Percentiles rank a stretch among this genome's conserved stretches.
These are phyloP conservation scores for Phasia obesa DNA, from an alignment of 2,888 invertebrate species.

Conservation along the genomic window DNA sequence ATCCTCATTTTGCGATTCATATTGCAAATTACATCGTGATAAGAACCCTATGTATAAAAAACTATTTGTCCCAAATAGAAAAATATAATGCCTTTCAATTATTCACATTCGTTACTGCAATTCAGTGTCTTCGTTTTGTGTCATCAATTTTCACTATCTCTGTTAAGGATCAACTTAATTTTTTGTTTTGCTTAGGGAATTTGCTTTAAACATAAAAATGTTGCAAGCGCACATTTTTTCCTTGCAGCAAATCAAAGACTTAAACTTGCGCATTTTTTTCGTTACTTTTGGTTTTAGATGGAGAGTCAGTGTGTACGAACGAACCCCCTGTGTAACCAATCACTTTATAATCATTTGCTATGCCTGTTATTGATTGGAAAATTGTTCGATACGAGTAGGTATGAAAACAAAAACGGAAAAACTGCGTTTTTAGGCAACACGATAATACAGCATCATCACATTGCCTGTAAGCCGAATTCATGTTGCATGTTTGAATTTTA, in stretches of 20 bases:
- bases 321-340: conserved; percentile 42
- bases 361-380: conserved; percentile 56
- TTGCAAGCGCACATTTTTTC: conserved; percentile 27
- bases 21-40: too few relatives aligned
- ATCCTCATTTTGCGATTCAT: too few relatives aligned
- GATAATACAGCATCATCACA: conserved; percentile 46
- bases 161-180: conserved; percentile 18
- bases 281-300: background rate
- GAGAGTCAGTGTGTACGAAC: conserved; percentile 5
- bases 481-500: conserved; percentile 56
- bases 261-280: conserved; percentile 26
- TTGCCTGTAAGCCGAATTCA: conserved; percentile 34
- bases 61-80: conserved; percentile 12
- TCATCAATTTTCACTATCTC: conserved; percentile 31
- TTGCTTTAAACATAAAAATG: conserved; percentile 22
- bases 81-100: background rate
- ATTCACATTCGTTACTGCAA: background rate
- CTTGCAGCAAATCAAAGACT: conserved; percentile 50
- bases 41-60: background rate
- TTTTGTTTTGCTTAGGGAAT: background rate
- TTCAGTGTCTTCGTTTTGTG: conserved; percentile 22
- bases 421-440: conserved; percentile 26
- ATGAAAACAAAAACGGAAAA: conserved; percentile 13
- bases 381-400: conserved; percentile 29
- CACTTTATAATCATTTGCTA: conserved; percentile 39